Evolutionary conservation across 1,140 invertebrate genomes (phyloP).

Genomic region (Trypoxylus dichotomus): DNA sequence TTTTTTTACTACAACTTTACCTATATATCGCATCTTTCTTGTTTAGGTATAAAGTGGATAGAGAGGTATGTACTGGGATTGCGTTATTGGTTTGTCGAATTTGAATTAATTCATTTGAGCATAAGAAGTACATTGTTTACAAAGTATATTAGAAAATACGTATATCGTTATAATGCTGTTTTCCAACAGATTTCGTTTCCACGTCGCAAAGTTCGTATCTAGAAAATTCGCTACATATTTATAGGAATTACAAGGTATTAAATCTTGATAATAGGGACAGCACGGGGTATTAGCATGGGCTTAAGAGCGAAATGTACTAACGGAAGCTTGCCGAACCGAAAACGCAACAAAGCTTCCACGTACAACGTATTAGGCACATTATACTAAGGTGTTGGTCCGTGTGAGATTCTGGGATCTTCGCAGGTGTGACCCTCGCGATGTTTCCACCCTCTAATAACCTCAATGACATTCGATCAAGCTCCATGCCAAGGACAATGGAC

Average conservation of each 20-base stretch:
- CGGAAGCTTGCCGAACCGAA: not conserved
- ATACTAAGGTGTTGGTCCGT: conserved; percentile 1
- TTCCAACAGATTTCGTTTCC: not conserved
- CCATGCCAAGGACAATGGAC: no score
- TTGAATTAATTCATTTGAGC: not conserved
- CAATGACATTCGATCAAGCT: not conserved
- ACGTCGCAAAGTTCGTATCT: not conserved
- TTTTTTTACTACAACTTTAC: not conserved
- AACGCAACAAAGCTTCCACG: not conserved
- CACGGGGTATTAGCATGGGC: not conserved
- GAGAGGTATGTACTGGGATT: not conserved
- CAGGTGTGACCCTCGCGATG: conserved; percentile 11
- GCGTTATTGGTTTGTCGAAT: not conserved
- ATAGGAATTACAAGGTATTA: not conserved
- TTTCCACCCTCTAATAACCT: conserved; percentile 5
- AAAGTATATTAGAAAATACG: no score
- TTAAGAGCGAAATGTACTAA: not conserved
- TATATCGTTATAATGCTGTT: no score
- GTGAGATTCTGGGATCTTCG: not conserved
- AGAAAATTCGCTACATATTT: not conserved
- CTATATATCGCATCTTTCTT: not conserved
- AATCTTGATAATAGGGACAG: not conserved
- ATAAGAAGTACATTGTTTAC: no score
- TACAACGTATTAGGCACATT: not conserved
- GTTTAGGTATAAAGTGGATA: not conserved